Conservation (phyloP, 1,140 invertebrate genomes). For the Dysdera silvatica region DNA sequence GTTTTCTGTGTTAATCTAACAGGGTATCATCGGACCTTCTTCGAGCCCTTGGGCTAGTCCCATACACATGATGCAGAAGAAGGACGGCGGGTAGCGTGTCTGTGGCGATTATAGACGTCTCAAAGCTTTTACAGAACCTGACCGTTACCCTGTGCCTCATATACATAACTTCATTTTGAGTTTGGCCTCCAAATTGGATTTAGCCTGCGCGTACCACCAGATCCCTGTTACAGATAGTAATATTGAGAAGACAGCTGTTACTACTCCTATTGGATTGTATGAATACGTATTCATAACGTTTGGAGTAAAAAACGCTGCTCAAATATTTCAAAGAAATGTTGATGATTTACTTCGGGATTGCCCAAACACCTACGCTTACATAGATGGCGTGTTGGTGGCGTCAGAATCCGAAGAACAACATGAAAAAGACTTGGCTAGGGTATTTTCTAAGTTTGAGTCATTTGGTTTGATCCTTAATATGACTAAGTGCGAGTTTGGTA, state of each 20-base stretch:
- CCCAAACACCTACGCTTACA: neutral
- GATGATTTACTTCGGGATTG: conserved; percentile 1
- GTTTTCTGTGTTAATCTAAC: conserved; percentile 18
- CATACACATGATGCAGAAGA: conserved; percentile 34
- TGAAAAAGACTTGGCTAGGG: conserved; percentile 36
- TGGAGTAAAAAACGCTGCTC: conserved; percentile 24
- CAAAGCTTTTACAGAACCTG: conserved; percentile 14
- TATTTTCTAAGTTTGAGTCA: conserved; percentile 40
- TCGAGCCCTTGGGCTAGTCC: too few relatives aligned
- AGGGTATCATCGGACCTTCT: conserved; percentile 30
- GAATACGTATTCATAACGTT: conserved; percentile 22
- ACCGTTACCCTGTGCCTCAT: conserved; percentile 27
- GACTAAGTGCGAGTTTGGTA: conserved; percentile 23
- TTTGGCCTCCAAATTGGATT: conserved; percentile 7
- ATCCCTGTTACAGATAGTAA: conserved; percentile 7
- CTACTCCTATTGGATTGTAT: conserved; percentile 12
- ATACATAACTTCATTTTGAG: conserved; percentile 16
- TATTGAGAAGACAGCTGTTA: conserved; percentile 21
- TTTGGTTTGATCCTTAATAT: conserved; percentile 38
- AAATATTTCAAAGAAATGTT: conserved; percentile 13
- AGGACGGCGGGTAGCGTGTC: conserved; percentile 3
- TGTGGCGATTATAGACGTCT: too few relatives aligned
- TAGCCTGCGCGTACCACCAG: conserved; percentile 19
- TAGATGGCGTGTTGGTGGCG: conserved; percentile 47
- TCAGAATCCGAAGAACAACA: conserved; percentile 39